phyloP scores from a whole-genome alignment of 1,140 invertebrate species.

The Temnothorax longispinosus region DNA sequence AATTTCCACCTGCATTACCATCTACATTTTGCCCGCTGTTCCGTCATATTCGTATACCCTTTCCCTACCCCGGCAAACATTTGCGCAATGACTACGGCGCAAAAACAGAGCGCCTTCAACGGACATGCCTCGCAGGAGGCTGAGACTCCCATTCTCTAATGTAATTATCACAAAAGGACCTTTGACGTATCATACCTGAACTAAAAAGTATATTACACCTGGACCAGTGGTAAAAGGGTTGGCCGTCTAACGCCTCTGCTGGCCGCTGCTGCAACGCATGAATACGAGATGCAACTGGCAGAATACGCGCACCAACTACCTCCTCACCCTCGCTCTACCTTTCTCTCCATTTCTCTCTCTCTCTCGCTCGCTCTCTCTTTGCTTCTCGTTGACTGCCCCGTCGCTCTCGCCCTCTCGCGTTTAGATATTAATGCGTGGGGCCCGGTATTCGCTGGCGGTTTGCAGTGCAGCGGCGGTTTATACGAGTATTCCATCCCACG shows the following conservation, averaged over 20 bases:
- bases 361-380: not conserved
- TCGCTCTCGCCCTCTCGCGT: constrained; percentile 37
- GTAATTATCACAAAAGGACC: constrained; percentile 66
- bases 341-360: not conserved
- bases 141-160: constrained; percentile 47
- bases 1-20: constrained; percentile 19
- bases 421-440: constrained; percentile 74
- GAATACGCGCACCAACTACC: constrained; percentile 48
- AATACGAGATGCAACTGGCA: constrained; percentile 66
- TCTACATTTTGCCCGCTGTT: constrained; percentile 8
- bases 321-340: not conserved
- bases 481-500: constrained; percentile 75
- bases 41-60: not conserved
- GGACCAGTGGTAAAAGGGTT: constrained; percentile 60
- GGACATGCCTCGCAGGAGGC: constrained; percentile 25
- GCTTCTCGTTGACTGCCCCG: not conserved
- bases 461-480: constrained; percentile 71
- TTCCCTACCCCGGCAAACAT: constrained; percentile 19
- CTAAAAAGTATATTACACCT: constrained; percentile 72
- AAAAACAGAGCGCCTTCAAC: constrained; percentile 51
- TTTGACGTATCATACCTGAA: constrained; percentile 56
- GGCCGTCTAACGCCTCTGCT: constrained; percentile 64
- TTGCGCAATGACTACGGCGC: constrained; percentile 34
- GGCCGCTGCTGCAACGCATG: constrained; percentile 66
- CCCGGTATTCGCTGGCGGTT: constrained; percentile 67